These are phyloP conservation scores for Clarias pachynema DNA, from an alignment of 2,797 vertebrate genomes.

Conservation along the genomic window DNA sequence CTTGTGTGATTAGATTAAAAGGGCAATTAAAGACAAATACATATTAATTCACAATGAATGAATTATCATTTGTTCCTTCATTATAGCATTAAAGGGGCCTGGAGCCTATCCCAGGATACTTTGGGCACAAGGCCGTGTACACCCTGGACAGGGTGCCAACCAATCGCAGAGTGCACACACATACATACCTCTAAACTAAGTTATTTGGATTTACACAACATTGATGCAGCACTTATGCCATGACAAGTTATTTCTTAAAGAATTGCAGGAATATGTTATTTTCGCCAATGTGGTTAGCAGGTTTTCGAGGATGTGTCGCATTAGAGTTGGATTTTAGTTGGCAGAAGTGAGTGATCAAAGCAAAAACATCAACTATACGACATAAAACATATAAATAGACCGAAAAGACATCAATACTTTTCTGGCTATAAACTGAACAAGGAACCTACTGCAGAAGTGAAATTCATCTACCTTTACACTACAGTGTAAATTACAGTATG, in stretches of 20 bases:
- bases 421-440: neutral
- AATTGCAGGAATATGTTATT: neutral
- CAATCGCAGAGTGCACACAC: no score
- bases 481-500: neutral
- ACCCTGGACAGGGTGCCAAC: no score
- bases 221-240: neutral
- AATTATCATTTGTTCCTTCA: no score
- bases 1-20: slow-evolving; percentile 6
- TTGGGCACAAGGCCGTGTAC: no score
- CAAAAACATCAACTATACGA: neutral
- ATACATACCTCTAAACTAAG: neutral
- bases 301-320: neutral
- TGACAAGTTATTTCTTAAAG: neutral
- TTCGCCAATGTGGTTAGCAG: neutral
- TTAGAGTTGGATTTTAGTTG: neutral
- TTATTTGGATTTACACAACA: neutral
- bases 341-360: neutral
- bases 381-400: neutral
- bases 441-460: neutral
- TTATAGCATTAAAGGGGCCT: no score
- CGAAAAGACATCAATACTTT: neutral
- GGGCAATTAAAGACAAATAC: neutral
- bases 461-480: neutral
- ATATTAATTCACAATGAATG: neutral
- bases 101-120: no score